phyloP scores from a whole-genome alignment of 1,140 invertebrate genomes.

The Venustaconcha ellipsiformis region DNA sequence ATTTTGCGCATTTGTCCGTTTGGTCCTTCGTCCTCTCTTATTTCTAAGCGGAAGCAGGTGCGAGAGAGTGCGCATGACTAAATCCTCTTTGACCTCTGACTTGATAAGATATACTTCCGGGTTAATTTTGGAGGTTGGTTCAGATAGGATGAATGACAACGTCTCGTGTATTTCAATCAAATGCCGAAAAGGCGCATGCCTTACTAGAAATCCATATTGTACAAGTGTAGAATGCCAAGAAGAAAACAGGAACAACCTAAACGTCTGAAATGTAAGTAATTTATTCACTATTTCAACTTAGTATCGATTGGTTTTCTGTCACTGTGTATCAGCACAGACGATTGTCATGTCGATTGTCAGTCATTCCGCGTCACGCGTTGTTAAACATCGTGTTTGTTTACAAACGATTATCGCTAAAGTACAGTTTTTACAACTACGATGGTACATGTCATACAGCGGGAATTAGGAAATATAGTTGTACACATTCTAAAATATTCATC shows the following conservation, averaged over 20 bases:
- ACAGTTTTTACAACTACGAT: neutral
- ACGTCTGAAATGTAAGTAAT: slow-evolving; percentile 76
- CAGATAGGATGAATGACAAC: slow-evolving; percentile 28
- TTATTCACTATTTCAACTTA: slow-evolving; percentile 8
- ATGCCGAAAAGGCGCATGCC: too few species aligned
- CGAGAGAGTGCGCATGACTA: slow-evolving; percentile 19
- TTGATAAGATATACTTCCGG: slow-evolving; percentile 40
- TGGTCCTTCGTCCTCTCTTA: too few species aligned
- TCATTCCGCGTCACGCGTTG: too few species aligned
- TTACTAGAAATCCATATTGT: too few species aligned
- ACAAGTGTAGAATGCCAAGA: slow-evolving; percentile 71
- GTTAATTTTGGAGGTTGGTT: slow-evolving; percentile 46
- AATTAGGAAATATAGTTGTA: neutral
- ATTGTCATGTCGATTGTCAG: too few species aligned
- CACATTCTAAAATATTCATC: neutral
- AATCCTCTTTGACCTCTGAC: slow-evolving; percentile 1
- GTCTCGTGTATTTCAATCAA: too few species aligned
- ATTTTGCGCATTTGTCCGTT: too few species aligned
- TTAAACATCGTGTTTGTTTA: too few species aligned
- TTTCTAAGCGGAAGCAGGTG: too few species aligned
- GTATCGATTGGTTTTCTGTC: slow-evolving; percentile 2
- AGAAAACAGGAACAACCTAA: slow-evolving; percentile 77
- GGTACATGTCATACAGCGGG: neutral
- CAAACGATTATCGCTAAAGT: too few species aligned
- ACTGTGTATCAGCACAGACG: neutral